These are phyloP conservation scores for Echinops telfairi DNA, from an alignment of 2,113 vertebrate genomes.

Conservation along the genomic window DNA sequence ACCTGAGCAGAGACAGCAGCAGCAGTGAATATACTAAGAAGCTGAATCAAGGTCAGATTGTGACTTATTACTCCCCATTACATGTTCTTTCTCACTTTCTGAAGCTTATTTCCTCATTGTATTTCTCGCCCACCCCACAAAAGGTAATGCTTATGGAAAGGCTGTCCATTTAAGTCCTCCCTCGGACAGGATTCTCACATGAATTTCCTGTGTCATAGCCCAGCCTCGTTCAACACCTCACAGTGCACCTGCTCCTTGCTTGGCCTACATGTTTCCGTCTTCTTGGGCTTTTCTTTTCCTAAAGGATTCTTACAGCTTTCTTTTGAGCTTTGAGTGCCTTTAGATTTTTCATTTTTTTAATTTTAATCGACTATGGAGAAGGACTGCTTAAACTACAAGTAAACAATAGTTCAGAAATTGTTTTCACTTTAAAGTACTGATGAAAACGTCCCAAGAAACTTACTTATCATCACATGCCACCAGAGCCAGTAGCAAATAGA, in stretches of 20 bases:
- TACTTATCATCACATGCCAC: conserved; percentile 9
- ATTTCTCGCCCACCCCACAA: not conserved
- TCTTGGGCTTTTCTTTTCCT: not conserved
- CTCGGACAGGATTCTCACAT: not conserved
- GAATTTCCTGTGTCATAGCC: not conserved
- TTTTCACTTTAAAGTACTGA: conserved; percentile 1
- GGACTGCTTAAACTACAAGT: not conserved
- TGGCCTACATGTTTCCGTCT: not conserved
- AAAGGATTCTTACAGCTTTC: not conserved
- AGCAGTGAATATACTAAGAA: not conserved
- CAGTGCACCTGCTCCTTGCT: not conserved
- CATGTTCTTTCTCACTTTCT: not conserved
- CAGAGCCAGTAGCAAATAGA: not conserved
- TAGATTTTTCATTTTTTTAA: not conserved
- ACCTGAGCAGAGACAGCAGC: conserved; percentile 18
- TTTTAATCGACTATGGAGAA: no score
- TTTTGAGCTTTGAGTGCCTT: not conserved
- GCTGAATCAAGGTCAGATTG: not conserved
- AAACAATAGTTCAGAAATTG: not conserved
- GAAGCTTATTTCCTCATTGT: not conserved
- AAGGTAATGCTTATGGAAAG: not conserved
- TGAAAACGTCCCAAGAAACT: conserved; percentile 24
- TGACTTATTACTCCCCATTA: not conserved
- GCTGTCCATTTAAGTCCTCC: not conserved
- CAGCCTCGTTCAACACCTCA: not conserved